Percentiles rank a stretch among this genome's conserved stretches.
phyloP scores from a whole-genome alignment of 2,797 vertebrate genomes.

The Gallinago solitaria region DNA sequence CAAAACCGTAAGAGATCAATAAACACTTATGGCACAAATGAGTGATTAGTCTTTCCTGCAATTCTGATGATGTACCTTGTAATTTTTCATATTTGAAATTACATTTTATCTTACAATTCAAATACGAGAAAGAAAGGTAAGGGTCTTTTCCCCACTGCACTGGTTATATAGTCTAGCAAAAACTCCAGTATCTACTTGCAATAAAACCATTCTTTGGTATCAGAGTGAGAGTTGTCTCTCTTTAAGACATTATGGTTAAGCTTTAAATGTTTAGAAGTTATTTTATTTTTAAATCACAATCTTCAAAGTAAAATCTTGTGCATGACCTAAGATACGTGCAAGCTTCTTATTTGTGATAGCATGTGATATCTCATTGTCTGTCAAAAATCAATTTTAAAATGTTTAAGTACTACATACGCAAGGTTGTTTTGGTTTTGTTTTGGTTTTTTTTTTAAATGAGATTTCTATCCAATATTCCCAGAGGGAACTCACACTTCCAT shows the following conservation, averaged over 20 bases:
- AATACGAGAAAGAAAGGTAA: background rate
- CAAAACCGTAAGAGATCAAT: background rate
- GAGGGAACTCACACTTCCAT: background rate
- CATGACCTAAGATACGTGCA: background rate
- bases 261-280: background rate
- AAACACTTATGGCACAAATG: background rate
- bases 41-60: background rate
- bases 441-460: background rate
- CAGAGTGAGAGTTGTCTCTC: background rate
- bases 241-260: background rate
- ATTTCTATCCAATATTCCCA: background rate
- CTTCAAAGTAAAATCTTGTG: background rate
- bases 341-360: background rate
- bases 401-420: background rate
- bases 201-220: background rate
- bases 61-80: background rate
- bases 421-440: background rate
- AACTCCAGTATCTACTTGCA: background rate
- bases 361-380: background rate
- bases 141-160: accelerated
- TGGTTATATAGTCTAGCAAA: background rate
- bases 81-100: background rate
- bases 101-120: background rate
- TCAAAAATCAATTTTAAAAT: background rate
- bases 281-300: background rate